Evolutionary conservation across 2,113 vertebrate species (phyloP).

Genomic region (Menidia beryllina): DNA sequence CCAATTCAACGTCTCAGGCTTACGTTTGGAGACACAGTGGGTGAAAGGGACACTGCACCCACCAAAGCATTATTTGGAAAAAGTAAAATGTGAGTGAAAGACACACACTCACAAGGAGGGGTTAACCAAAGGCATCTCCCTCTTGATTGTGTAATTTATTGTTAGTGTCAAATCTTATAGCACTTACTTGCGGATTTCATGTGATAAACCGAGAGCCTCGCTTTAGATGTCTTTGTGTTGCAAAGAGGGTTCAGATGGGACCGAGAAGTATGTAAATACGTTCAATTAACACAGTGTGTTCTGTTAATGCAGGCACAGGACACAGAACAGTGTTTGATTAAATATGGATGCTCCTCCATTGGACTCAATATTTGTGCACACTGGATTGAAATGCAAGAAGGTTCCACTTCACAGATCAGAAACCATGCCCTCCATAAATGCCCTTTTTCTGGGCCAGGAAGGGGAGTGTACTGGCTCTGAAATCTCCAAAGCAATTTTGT

Average conservation of each 20-base stretch:
- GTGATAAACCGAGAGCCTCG: neutral
- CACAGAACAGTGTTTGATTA: neutral
- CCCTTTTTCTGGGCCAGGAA: neutral
- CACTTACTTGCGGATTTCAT: neutral
- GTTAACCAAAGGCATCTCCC: constrained; percentile 7
- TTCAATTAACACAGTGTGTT: neutral
- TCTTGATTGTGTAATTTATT: neutral
- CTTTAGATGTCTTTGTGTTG: neutral
- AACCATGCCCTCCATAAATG: neutral
- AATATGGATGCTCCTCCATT: constrained; percentile 11
- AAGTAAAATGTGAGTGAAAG: constrained; percentile 45
- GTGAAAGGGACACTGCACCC: constrained; percentile 13
- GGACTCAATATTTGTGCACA: neutral
- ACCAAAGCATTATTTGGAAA: constrained; percentile 28
- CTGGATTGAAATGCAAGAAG: neutral
- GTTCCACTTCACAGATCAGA: constrained; percentile 33
- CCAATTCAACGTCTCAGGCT: constrained; percentile 61
- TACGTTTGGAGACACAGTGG: constrained; percentile 33
- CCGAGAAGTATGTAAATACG: neutral
- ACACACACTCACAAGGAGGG: constrained; percentile 19
- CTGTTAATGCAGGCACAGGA: constrained; percentile 6
- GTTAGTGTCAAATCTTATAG: neutral
- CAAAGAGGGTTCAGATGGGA: neutral
- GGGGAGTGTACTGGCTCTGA: neutral
- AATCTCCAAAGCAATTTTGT: neutral